Conservation (phyloP, 2,797 vertebrate species). For the Decapterus maruadsi region DNA sequence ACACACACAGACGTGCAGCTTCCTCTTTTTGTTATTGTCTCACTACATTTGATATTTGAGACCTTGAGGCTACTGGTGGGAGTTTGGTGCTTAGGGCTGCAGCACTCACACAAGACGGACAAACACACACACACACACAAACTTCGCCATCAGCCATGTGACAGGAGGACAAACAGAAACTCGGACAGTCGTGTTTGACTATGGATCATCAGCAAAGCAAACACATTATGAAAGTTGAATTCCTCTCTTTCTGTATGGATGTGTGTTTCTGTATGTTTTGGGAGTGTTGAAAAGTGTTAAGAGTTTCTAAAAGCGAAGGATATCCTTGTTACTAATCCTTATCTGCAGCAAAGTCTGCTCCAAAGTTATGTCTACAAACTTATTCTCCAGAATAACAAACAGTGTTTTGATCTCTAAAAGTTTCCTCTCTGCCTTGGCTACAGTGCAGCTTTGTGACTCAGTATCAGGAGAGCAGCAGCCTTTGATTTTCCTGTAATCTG, state of each 20-base stretch:
- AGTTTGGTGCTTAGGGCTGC: background rate
- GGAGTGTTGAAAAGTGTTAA: background rate
- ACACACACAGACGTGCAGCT: background rate
- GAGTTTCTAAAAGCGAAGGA: too few relatives aligned
- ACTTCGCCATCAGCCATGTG: background rate
- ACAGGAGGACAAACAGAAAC: slow-evolving; percentile 22
- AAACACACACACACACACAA: background rate
- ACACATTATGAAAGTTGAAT: background rate
- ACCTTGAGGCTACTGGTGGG: slow-evolving; percentile 21
- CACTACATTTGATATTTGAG: background rate
- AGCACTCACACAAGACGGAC: background rate
- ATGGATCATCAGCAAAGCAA: slow-evolving; percentile 2
- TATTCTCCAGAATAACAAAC: too few relatives aligned
- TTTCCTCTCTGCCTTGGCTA: too few relatives aligned
- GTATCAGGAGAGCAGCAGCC: too few relatives aligned
- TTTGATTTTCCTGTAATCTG: too few relatives aligned
- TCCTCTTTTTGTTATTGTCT: slow-evolving; percentile 19
- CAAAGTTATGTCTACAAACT: too few relatives aligned
- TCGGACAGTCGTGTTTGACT: background rate
- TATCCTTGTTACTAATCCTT: too few relatives aligned
- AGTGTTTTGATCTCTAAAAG: too few relatives aligned
- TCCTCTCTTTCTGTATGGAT: background rate
- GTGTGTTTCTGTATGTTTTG: background rate
- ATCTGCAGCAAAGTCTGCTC: too few relatives aligned
- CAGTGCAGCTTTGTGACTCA: too few relatives aligned